These are phyloP conservation scores for Drosophila borborema DNA, from an alignment of 2,888 invertebrate genomes.

Conservation along the genomic window DNA sequence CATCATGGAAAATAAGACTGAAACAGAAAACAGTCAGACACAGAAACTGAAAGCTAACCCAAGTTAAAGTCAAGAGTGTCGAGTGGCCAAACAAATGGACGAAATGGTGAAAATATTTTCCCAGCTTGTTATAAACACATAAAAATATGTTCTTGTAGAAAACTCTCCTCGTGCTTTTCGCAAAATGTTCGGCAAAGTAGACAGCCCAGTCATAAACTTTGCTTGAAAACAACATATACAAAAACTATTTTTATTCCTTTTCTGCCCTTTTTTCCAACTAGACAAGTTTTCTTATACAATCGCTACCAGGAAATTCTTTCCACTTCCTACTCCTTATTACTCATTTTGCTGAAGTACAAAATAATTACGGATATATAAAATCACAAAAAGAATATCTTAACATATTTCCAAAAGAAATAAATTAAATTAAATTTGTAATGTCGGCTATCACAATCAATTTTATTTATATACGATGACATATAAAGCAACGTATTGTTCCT, in stretches of 20 bases:
- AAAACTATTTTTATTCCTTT: slow-evolving; percentile 9
- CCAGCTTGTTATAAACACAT: slow-evolving; percentile 66
- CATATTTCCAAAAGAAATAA: background rate
- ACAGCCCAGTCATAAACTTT: slow-evolving; percentile 60
- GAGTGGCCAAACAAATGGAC: slow-evolving; percentile 47
- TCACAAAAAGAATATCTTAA: too few relatives aligned
- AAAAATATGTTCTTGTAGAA: slow-evolving; percentile 40
- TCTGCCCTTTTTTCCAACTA: slow-evolving; percentile 11
- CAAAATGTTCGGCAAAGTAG: slow-evolving; percentile 31
- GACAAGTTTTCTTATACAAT: slow-evolving; percentile 22
- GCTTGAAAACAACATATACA: slow-evolving; percentile 35
- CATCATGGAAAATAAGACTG: slow-evolving; percentile 2
- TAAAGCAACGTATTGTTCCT: background rate
- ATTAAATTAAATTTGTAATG: background rate
- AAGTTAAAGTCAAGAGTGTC: slow-evolving; percentile 39
- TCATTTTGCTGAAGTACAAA: background rate
- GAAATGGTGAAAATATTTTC: slow-evolving; percentile 65
- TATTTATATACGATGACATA: background rate
- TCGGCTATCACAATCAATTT: background rate
- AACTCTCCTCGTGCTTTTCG: slow-evolving; percentile 9
- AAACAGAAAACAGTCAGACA: slow-evolving; percentile 14
- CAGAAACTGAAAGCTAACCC: slow-evolving; percentile 25
- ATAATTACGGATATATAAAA: background rate
- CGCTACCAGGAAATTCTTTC: slow-evolving; percentile 10
- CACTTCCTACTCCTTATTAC: background rate